Percentiles rank a stretch among this genome's conserved stretches.
Conservation (phyloP, 2,113 vertebrate species). For the Nannobrachium achirus region DNA sequence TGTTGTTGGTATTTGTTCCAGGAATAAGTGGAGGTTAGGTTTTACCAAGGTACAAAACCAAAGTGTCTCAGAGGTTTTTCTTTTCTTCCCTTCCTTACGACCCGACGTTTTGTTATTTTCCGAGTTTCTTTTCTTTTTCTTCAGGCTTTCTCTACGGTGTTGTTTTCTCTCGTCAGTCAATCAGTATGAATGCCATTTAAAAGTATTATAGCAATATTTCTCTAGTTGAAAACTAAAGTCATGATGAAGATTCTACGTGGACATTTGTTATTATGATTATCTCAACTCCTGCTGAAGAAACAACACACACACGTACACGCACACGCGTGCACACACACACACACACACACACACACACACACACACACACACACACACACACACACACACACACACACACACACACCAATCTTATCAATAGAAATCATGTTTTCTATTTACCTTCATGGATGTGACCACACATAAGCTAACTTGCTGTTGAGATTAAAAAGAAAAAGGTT, state of each 20-base stretch:
- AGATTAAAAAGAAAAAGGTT: slow-evolving; percentile 82
- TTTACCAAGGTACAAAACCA: slow-evolving; percentile 90
- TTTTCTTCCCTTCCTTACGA: slow-evolving; percentile 57
- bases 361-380: slow-evolving; percentile 6
- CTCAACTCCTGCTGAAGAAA: slow-evolving; percentile 68
- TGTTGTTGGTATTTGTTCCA: slow-evolving; percentile 64
- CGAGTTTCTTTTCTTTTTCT: slow-evolving; percentile 24
- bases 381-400: slow-evolving; percentile 21
- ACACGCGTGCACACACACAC: too few relatives aligned
- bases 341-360: slow-evolving; percentile 41
- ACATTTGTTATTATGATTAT: slow-evolving; percentile 69
- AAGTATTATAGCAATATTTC: slow-evolving; percentile 98
- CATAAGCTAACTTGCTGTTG: slow-evolving; percentile 87
- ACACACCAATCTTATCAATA: slow-evolving; percentile 66
- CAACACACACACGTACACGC: slow-evolving; percentile 27
- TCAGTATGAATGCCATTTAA: slow-evolving; percentile 80
- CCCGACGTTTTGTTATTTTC: slow-evolving; percentile 86
- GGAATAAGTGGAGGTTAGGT: slow-evolving; percentile 80
- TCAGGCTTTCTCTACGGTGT: slow-evolving; percentile 70
- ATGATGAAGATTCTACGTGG: slow-evolving; percentile 75
- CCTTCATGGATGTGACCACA: slow-evolving; percentile 82
- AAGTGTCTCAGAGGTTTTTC: slow-evolving; percentile 88
- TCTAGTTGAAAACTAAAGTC: slow-evolving; percentile 77
- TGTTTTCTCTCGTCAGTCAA: slow-evolving; percentile 64
- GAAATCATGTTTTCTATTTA: slow-evolving; percentile 78